These are phyloP conservation scores for Chymomyza caudatula DNA, from an alignment of 2,888 invertebrate genomes.

Conservation along the genomic window DNA sequence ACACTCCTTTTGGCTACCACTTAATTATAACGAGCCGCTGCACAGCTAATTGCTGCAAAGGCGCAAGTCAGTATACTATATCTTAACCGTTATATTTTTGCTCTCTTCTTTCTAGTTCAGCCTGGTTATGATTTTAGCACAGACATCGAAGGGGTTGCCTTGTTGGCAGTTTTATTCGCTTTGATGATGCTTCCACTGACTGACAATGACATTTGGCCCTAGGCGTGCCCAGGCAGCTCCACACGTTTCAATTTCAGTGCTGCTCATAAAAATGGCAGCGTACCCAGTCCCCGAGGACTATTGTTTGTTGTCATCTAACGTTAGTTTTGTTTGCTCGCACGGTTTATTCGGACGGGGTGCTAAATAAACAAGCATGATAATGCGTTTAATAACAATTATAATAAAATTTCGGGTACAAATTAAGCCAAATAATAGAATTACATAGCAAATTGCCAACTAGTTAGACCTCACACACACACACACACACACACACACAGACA, in stretches of 20 bases:
- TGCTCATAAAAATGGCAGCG: neutral
- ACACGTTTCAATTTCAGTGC: neutral
- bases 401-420: slow-evolving; percentile 16
- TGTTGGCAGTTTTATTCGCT: slow-evolving; percentile 1
- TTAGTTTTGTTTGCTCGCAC: slow-evolving; percentile 1
- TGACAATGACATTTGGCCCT: slow-evolving; percentile 12
- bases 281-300: neutral
- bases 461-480: neutral
- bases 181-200: slow-evolving; percentile 1
- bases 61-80: neutral
- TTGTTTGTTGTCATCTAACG: neutral
- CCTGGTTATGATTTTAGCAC: neutral
- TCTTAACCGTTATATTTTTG: slow-evolving; percentile 7
- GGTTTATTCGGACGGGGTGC: neutral
- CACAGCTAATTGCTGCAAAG: slow-evolving; percentile 54
- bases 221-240: neutral
- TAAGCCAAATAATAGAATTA: slow-evolving; percentile 19
- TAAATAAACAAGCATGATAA: slow-evolving; percentile 19
- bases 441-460: slow-evolving; percentile 1
- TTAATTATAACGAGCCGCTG: slow-evolving; percentile 55
- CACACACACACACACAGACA: neutral
- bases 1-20: slow-evolving; percentile 16
- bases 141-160: neutral
- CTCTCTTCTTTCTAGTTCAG: neutral
- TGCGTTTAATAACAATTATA: slow-evolving; percentile 22